Evolutionary conservation across 2,888 invertebrate genomes (phyloP).

Genomic region (Polylopha cassiicola): DNA sequence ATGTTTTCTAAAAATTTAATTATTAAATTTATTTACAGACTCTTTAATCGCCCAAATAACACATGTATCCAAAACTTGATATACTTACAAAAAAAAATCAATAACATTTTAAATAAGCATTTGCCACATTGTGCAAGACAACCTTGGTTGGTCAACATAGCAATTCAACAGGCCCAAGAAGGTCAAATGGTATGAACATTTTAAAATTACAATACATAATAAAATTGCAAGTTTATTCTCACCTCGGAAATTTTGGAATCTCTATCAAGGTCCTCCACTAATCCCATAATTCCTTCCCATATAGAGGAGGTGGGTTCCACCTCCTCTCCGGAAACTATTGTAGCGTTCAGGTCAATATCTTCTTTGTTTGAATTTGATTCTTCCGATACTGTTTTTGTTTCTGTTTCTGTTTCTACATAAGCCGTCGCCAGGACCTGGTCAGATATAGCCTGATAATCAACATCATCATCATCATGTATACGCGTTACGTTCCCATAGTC

Average conservation of each 20-base stretch:
- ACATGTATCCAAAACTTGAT: no score
- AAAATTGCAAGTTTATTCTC: no score
- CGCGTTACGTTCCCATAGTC: slow-evolving; percentile 67
- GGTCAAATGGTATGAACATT: neutral
- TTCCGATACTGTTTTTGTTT: slow-evolving; percentile 46
- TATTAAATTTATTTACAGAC: no score
- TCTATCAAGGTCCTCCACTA: slow-evolving; percentile 59
- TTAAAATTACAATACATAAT: neutral
- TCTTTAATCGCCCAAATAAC: no score
- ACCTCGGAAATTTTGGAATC: slow-evolving; percentile 56
- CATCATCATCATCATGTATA: slow-evolving; percentile 45
- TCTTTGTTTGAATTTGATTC: slow-evolving; percentile 33
- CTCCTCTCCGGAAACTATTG: slow-evolving; percentile 54
- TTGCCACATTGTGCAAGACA: no score
- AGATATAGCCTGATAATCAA: slow-evolving; percentile 32
- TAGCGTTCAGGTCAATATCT: slow-evolving; percentile 58
- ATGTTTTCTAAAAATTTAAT: no score
- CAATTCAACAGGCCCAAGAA: no score
- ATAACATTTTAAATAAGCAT: no score
- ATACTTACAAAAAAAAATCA: no score
- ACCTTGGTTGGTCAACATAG: no score
- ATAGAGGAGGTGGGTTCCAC: slow-evolving; percentile 53
- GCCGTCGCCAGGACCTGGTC: slow-evolving; percentile 49
- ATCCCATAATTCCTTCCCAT: slow-evolving; percentile 66
- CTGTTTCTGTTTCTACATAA: slow-evolving; percentile 49